Conservation (phyloP, 92 coral and sea anemone genomes). For the Anthopleura xanthogrammica region DNA sequence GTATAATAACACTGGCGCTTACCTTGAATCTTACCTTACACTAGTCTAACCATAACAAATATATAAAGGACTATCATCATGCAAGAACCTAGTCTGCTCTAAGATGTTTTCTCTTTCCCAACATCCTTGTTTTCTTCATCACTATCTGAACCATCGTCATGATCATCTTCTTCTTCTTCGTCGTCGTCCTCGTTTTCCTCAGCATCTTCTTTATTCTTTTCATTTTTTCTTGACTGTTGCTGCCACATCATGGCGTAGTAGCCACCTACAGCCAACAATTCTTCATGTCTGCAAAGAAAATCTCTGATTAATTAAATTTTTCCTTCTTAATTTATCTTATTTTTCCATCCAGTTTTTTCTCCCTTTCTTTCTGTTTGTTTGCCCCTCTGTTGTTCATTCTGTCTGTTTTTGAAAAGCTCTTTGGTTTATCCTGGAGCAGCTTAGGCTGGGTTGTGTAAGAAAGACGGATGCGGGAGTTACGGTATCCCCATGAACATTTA, state of each 20-base stretch:
- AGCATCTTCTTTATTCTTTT: slow-evolving; percentile 16
- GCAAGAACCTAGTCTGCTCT: neutral
- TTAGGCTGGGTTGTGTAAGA: too few species aligned
- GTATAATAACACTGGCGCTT: neutral
- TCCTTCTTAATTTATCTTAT: neutral
- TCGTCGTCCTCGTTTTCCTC: neutral
- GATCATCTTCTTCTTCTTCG: neutral
- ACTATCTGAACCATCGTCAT: slow-evolving; percentile 20
- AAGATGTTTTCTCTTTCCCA: slow-evolving; percentile 10
- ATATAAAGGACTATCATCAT: neutral
- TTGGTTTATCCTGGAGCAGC: too few species aligned
- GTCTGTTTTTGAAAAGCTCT: too few species aligned
- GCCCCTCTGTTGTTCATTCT: neutral
- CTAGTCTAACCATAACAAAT: neutral
- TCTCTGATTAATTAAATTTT: neutral
- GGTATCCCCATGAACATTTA: too few species aligned
- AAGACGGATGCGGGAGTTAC: too few species aligned
- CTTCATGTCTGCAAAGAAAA: slow-evolving; percentile 61
- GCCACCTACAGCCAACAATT: slow-evolving; percentile 65
- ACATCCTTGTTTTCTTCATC: slow-evolving; percentile 20
- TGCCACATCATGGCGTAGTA: slow-evolving; percentile 82
- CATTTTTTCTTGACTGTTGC: slow-evolving; percentile 60
- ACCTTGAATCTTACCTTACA: neutral
- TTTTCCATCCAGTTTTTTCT: neutral
- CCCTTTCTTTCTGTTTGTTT: neutral